Conservation (phyloP, 2,113 vertebrate genomes). For the Halichoerus grypus region DNA sequence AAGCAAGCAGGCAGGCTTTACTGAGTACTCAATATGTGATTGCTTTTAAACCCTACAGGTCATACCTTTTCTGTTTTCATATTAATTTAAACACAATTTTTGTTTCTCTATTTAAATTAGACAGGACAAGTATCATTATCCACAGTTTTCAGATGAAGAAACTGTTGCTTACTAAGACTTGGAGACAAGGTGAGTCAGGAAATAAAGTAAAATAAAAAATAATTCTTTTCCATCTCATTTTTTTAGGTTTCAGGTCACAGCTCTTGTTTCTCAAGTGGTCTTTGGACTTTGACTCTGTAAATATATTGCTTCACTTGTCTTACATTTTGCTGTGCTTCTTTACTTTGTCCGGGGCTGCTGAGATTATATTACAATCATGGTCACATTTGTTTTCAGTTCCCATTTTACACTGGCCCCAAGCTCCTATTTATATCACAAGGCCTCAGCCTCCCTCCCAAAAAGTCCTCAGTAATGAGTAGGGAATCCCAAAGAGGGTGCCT, state of each 20-base stretch:
- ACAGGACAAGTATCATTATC: background rate
- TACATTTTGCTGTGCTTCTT: slow-evolving; percentile 19
- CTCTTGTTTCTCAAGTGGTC: slow-evolving; percentile 28
- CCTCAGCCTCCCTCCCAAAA: background rate
- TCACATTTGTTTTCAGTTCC: background rate
- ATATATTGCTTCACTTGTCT: slow-evolving; percentile 14
- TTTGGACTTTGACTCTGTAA: background rate
- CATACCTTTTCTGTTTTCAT: slow-evolving; percentile 28
- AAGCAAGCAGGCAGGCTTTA: background rate
- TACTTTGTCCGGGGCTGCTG: background rate
- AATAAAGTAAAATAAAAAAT: background rate
- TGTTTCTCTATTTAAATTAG: background rate
- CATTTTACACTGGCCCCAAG: background rate
- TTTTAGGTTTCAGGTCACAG: background rate
- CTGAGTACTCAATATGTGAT: background rate
- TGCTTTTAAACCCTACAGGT: background rate
- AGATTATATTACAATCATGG: background rate
- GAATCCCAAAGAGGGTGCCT: background rate
- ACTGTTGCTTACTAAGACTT: background rate
- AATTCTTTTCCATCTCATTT: background rate
- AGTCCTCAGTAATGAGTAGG: background rate
- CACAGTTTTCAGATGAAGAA: background rate
- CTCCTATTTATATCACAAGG: background rate
- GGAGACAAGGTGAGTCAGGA: background rate
- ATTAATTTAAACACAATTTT: background rate